Evolutionary conservation across 2,888 invertebrate genomes (phyloP), one percentile per base, ranked within the genome.

Genomic region (Pristionchus entomophagus): DNA sequence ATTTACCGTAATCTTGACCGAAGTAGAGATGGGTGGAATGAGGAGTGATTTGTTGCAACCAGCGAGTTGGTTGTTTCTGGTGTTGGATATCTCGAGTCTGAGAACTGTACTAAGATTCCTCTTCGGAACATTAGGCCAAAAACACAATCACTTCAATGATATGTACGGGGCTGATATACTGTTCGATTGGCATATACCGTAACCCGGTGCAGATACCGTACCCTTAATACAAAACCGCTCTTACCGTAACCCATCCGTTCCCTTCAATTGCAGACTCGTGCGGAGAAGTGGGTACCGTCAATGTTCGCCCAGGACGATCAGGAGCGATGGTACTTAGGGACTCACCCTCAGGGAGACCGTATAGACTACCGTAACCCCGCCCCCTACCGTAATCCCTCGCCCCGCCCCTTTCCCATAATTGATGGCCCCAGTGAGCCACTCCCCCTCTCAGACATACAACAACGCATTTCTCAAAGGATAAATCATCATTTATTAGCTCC

Each of bases 231-330:
- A 35, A 1, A 22, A 22, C 49, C 26, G 26, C 49, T 8, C 26
- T 17, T 73, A 73, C 69, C 2, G 38, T 41, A 73, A 19, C 73
- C 29, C 77, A n/a, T n/a, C n/a, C n/a, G n/a, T n/a, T n/a, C n/a
- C n/a, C n/a, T n/a, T n/a, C n/a, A n/a, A n/a, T 78, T 80, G 35
- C 85, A 89, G 88, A 88, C 88, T 35, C 87, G 90, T 2, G 80
- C 87, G 62, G 90, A 90, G 73, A 89, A 87, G 59, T 90, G 90
- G 90, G 88, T 86, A 22, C 89, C 90, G 3, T 73, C 59, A 22
- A 86, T 87, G 51, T 90, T 90, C 86, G 35, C 59, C 10, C 80
- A 78, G 35, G 78, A 78, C 59, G 53, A 80, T 62, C 78, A 85
- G 35, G 83, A 84, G 32, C 65, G 83, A 41, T 84, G 83, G 83